Evolutionary conservation across 2,113 vertebrate species (phyloP).

Genomic region (Ranitomeya variabilis): DNA sequence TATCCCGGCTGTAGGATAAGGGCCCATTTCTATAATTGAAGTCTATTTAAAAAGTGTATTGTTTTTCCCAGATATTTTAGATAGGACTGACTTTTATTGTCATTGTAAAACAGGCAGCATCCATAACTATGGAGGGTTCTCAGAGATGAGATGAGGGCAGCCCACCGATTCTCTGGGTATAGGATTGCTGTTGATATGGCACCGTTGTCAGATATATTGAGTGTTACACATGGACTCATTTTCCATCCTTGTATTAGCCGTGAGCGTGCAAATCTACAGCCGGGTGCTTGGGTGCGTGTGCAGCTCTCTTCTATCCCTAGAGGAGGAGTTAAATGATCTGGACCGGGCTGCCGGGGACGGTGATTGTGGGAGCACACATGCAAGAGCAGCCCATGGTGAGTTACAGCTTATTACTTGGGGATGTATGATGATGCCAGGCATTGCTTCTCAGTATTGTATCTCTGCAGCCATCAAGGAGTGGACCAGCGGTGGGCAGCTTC

Average conservation of each 20-base stretch:
- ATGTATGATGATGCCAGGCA: not conserved
- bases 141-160: no score
- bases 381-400: constrained; percentile 82
- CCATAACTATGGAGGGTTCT: no score
- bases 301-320: constrained; percentile 71
- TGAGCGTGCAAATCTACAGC: constrained; percentile 48
- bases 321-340: constrained; percentile 85
- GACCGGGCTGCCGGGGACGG: constrained; percentile 88
- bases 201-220: not conserved
- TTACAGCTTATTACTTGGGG: not conserved
- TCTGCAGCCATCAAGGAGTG: constrained; percentile 82
- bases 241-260: constrained; percentile 66
- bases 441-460: not conserved
- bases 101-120: no score
- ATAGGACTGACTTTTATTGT: no score
- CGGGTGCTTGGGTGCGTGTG: constrained; percentile 76
- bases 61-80: no score
- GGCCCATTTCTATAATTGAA: no score
- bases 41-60: no score
- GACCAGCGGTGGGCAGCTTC: constrained; percentile 69
- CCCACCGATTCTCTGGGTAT: no score
- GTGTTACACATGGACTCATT: not conserved
- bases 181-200: no score
- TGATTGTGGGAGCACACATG: constrained; percentile 91
- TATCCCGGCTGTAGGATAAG: no score